Base-by-base conservation (phyloP, 2,113 vertebrate species). In the Petroica traversi region DNA sequence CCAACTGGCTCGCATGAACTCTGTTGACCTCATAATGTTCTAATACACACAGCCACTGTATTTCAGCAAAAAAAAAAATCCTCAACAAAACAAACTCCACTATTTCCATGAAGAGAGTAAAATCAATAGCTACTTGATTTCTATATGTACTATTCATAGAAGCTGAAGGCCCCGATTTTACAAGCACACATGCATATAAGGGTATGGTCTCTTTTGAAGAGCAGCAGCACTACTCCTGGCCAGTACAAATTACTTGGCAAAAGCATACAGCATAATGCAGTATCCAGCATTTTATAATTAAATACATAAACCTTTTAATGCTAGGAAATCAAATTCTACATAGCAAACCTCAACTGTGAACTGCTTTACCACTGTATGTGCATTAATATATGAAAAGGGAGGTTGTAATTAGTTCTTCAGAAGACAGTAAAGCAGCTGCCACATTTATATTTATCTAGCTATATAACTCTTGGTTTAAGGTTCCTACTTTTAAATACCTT, bases 271-370 rank as follows among this genome's bases (percentile, higher is more conserved):
- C 41, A 58, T 33, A 72, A 72, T 2, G 11, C 25, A 61, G 14
- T 31, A 86, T 41, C 58, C 0, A 0, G 15, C 8, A 52, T 54
- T 76, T 90, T 58, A 67, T 66, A 54, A 51, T 59, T 86, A 49
- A 55, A 85, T 38, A 52, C 6, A 34, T n/a, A 67, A 68, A 94
- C 4, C 12, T 88, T 73, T 69, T 62, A 84, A n/a, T 25, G 19
- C 40, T 46, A 91, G 41, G 75, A 97, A 88, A 90, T 88, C 86
- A 7, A 85, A 92, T 40, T 43, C 57, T 52, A 36, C 43, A 77
- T 36, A 77, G 59, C 2, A 6, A 85, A 82, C n/a, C 29, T 93
- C 46, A 86, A 19, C 34, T 83, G 26, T 63, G 84, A 71, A 80
- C 38, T 34, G 29, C 29, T 83, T 93, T 66, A 90, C 19, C 55